phyloP scores from a whole-genome alignment of 2,888 invertebrate species.

The Priocnemis perturbator region DNA sequence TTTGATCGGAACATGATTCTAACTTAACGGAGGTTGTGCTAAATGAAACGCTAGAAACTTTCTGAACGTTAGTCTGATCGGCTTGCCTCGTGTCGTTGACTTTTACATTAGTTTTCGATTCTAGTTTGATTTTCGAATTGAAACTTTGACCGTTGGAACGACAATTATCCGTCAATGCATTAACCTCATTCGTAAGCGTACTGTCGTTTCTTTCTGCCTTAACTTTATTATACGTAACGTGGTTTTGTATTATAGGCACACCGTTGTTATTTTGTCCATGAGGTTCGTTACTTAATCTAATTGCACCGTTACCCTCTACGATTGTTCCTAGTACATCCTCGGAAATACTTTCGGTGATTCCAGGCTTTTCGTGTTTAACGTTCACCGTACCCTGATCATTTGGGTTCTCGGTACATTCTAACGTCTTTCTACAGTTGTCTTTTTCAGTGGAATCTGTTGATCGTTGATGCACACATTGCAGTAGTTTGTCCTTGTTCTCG shows the following conservation, averaged over 20 bases:
- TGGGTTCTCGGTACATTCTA: conserved; percentile 51
- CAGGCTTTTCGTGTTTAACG: conserved; percentile 40
- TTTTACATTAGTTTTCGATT: conserved; percentile 52
- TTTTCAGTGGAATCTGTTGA: conserved; percentile 52
- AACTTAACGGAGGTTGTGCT: conserved; percentile 44
- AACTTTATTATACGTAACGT: conserved; percentile 63
- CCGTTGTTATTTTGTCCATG: conserved; percentile 66
- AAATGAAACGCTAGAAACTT: conserved; percentile 40
- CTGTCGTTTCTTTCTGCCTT: conserved; percentile 58
- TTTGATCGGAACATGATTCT: conserved; percentile 59
- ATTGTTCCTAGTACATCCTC: conserved; percentile 47
- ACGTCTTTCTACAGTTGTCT: conserved; percentile 55
- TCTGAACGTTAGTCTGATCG: conserved; percentile 35
- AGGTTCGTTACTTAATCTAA: conserved; percentile 61
- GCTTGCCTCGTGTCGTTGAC: conserved; percentile 58
- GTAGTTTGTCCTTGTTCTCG: conserved; percentile 60
- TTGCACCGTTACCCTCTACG: conserved; percentile 56
- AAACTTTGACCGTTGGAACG: conserved; percentile 50
- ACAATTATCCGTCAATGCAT: conserved; percentile 37
- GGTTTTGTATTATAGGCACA: conserved; percentile 71
- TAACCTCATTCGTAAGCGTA: conserved; percentile 42
- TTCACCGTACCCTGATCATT: conserved; percentile 56
- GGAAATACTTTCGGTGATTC: conserved; percentile 37
- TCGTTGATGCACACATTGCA: conserved; percentile 62
- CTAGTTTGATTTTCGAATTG: conserved; percentile 55